Base-by-base conservation (phyloP, 2,113 vertebrate species). In the Promerops cafer region DNA sequence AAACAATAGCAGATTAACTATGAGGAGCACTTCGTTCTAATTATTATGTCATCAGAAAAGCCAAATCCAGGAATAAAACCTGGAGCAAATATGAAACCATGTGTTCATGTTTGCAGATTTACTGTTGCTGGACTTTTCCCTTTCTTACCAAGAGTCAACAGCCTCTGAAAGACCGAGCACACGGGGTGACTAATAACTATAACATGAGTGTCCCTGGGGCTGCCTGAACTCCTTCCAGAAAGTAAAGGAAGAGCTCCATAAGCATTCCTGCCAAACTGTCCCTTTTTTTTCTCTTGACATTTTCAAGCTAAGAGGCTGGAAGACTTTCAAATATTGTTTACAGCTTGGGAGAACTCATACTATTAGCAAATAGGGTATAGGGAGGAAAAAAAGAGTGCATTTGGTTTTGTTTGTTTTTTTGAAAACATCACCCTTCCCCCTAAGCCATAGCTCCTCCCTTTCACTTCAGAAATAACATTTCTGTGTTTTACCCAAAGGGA, bases 101-200 rank as follows among this genome's bases (percentile, higher is more conserved):
- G 24, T 4, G 16, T 16, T 91, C 33, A 2, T 70, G 16, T 59
- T 93, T 70, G 33, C 54, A 88, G 33, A 57, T 80, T 70, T 77
- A 74, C 21, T 59, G 37, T 42, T 64, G 31, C 44, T 91, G 91
- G 87, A 97, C 79, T 93, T 96, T 90, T 47, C 71, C 78, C 88
- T 88, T 90, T 56, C 68, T 76, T 75, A 44, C 30, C 1, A 14
- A 71, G 60, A 14, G 47, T 54, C 85, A 91, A 90, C 26, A 85
- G 19, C 39, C 59, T 93, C 42, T 70, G 50, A 35, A 81, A 68
- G 33, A 9, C 16, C 0, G 11, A 87, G 49, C 14, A 60, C 31
- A 33, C 0, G 0, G 10, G 17, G 50, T 94, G 82, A 92, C 64
- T 63, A 90, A 91, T 26, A 76, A 28, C 0, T 1, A 45, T 74